Percentiles rank a stretch among this genome's conserved stretches.
Conservation (phyloP, 2,113 vertebrate genomes). For the Neoarius graeffei region DNA sequence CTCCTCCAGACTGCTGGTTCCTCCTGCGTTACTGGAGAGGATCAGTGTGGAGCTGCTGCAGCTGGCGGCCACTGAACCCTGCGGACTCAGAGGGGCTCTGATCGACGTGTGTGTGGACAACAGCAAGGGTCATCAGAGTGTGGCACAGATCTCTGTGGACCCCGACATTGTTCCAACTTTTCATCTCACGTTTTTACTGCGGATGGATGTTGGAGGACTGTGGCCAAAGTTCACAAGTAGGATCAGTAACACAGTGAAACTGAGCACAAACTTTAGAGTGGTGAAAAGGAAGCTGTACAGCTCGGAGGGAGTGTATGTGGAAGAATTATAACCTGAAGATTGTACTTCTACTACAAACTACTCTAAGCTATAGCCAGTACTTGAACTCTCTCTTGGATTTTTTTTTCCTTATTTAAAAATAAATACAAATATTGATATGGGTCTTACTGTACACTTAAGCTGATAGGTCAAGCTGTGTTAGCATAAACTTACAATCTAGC, state of each 20-base stretch:
- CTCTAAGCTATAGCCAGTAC: neutral
- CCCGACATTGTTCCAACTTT: constrained; percentile 86
- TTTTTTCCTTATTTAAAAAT: constrained; percentile 2
- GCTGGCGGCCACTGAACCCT: constrained; percentile 86
- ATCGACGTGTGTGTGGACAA: constrained; percentile 88
- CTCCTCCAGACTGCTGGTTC: constrained; percentile 81
- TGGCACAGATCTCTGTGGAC: constrained; percentile 86
- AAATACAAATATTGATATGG: neutral
- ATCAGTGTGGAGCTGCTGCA: constrained; percentile 85
- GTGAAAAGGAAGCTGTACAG: constrained; percentile 93
- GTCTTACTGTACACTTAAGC: constrained; percentile 26
- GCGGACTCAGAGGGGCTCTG: constrained; percentile 89
- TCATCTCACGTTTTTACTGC: constrained; percentile 86
- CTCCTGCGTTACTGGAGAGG: constrained; percentile 75
- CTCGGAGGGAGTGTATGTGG: constrained; percentile 86
- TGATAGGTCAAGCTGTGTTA: neutral
- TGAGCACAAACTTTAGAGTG: constrained; percentile 84
- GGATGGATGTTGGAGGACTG: constrained; percentile 80
- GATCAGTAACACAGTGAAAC: constrained; percentile 68
- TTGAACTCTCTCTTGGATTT: neutral
- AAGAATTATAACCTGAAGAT: constrained; percentile 80
- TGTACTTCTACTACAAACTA: neutral
- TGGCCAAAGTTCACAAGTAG: constrained; percentile 87
- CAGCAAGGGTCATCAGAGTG: constrained; percentile 66
- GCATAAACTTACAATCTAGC: neutral